These are phyloP conservation scores for Octonoba sinensis DNA, from an alignment of 2,888 invertebrate genomes.

Conservation along the genomic window DNA sequence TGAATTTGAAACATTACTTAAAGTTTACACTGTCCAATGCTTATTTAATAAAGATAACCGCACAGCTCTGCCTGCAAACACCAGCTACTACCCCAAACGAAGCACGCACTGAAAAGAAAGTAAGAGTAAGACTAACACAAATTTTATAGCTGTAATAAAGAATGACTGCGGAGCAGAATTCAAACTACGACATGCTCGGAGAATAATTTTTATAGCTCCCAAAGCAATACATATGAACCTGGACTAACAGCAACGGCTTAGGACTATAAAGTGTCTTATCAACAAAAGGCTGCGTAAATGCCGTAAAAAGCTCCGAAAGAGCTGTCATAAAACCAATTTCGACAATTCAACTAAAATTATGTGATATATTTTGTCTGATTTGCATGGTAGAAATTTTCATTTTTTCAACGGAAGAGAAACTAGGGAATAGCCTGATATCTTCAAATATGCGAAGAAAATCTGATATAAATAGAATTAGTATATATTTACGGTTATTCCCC, in stretches of 20 bases:
- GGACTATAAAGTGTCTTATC: constrained; percentile 2
- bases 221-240: constrained; percentile 1
- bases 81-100: too few species aligned
- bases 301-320: background rate
- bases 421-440: too few species aligned
- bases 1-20: too few species aligned
- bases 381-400: background rate
- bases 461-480: too few species aligned
- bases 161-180: constrained; percentile 18
- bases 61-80: too few species aligned
- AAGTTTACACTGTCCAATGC: too few species aligned
- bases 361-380: background rate
- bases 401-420: background rate
- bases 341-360: background rate
- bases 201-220: constrained; percentile 41
- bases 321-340: constrained; percentile 1
- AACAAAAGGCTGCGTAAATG: background rate
- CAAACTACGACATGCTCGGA: constrained; percentile 17
- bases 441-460: too few species aligned
- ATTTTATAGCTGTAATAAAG: constrained; percentile 32
- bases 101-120: background rate
- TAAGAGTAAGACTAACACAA: constrained; percentile 1
- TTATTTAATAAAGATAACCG: too few species aligned
- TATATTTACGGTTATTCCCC: too few species aligned
- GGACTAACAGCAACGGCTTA: background rate